phyloP scores from a whole-genome alignment of 2,888 invertebrate genomes.

The Emmelina monodactyla region DNA sequence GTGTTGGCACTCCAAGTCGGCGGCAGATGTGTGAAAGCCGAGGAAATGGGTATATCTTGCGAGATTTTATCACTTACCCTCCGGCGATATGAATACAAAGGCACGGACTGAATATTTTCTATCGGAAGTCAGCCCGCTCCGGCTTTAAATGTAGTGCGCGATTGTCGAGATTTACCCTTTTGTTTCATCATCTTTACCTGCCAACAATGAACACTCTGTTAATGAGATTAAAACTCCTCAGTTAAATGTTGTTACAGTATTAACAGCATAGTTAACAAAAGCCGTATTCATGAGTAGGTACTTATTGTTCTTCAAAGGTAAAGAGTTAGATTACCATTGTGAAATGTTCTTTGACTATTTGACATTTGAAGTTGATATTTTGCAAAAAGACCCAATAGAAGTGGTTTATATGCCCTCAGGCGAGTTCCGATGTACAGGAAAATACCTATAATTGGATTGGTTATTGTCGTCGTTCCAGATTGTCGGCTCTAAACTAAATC shows the following conservation, averaged over 20 bases:
- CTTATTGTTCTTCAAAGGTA: too few species aligned
- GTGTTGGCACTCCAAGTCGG: constrained; percentile 40
- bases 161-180: background rate
- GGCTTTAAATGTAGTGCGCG: too few species aligned
- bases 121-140: too few species aligned
- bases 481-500: constrained; percentile 56
- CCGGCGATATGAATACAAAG: constrained; percentile 36
- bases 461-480: constrained; percentile 42
- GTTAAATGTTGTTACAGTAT: too few species aligned
- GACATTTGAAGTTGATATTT: too few species aligned
- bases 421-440: constrained; percentile 11
- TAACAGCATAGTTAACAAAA: too few species aligned
- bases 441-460: constrained; percentile 37
- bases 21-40: constrained; percentile 49
- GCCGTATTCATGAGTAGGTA: too few species aligned
- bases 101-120: too few species aligned
- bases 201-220: background rate
- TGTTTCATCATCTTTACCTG: background rate
- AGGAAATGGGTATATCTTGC: constrained; percentile 45
- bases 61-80: constrained; percentile 44
- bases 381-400: too few species aligned
- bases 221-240: too few species aligned
- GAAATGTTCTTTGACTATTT: too few species aligned
- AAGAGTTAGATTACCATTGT: too few species aligned
- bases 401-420: background rate